A percentile compares a stretch with the other conserved stretches of the same genome.
Conservation (phyloP, 2,888 invertebrate genomes). For the Drosophila fulvimacula region DNA sequence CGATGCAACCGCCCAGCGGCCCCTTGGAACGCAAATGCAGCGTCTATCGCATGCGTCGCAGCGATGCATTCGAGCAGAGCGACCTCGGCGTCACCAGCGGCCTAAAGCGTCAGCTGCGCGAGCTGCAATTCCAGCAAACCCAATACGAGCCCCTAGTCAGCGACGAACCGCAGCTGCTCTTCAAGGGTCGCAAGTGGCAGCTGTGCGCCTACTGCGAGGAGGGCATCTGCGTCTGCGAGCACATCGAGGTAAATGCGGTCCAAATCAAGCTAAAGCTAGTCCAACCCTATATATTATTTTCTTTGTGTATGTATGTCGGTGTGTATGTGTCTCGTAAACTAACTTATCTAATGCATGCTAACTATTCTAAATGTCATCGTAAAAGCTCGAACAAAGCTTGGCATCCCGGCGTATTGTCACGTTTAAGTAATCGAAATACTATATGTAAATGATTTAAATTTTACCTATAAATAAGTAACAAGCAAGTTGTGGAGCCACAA, state of each 20-base stretch:
- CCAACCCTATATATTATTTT: neutral
- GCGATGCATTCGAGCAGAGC: conserved; percentile 79
- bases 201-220: conserved; percentile 84
- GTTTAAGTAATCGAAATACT: too few relatives aligned
- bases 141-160: conserved; percentile 82
- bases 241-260: conserved; percentile 84
- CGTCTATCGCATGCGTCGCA: conserved; percentile 84
- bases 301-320: conserved; percentile 4
- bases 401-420: conserved; percentile 22
- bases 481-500: neutral
- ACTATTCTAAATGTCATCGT: too few relatives aligned
- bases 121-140: conserved; percentile 81
- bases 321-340: conserved; percentile 5
- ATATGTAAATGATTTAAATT: neutral
- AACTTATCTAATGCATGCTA: conserved; percentile 46
- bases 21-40: conserved; percentile 85
- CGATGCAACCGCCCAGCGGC: conserved; percentile 76
- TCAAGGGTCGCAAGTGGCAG: conserved; percentile 83
- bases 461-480: neutral
- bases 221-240: conserved; percentile 85
- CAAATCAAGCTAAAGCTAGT: conserved; percentile 1
- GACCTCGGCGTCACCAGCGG: conserved; percentile 57
- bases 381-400: conserved; percentile 6
- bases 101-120: conserved; percentile 78
- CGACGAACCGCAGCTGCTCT: conserved; percentile 83